Base-by-base conservation (phyloP, 2,113 vertebrate genomes). In the Syngnathoides biaculeatus region DNA sequence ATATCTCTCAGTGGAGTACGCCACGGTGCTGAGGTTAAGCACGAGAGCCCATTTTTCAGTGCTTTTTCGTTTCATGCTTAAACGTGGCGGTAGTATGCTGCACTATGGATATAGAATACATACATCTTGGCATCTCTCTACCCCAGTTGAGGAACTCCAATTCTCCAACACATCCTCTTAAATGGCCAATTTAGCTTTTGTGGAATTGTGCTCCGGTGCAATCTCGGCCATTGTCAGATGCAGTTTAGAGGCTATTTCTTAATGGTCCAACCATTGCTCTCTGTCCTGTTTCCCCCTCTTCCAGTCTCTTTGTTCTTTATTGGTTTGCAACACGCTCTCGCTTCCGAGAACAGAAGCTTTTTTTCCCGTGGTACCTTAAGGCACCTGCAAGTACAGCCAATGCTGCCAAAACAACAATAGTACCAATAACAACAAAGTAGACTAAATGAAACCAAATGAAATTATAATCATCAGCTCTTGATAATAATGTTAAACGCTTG, bases 181-280 rank as follows among this genome's bases (percentile, higher is more conserved):
- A 84, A 84, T 86, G 82, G 76, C 86, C 87, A 89, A 83, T 89
- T 88, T 87, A 77, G 78, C 80, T 72, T 57, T 57, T 75, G 61
- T 83, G 82, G 86, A 89, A 91, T 89, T 90, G 89, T 87, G 87
- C 87, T 89, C 88, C 88, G 81, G 84, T 82, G 80, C 87, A 90
- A 89, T 90, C 88, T 86, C 72, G 69, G 83, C 80, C 83, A 87
- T 89, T 91, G 90, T 91, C 90, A 90, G 77, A 89, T 89, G 84
- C 84, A 85, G 86, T 91, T 89, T 89, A 83, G 81, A 72, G 78
- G 80, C 83, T 80, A 86, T 89, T 87, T 82, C 84, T 89, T 90
- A 90, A 90, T 90, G 81, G 79, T 61, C 64, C 63, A 68, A 73
- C 84, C 73, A 82, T 77, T 77, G 72, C 66, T 81, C 74, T 81